These are phyloP conservation scores for Poecile atricapillus DNA, from an alignment of 2,113 vertebrate species.

Conservation along the genomic window DNA sequence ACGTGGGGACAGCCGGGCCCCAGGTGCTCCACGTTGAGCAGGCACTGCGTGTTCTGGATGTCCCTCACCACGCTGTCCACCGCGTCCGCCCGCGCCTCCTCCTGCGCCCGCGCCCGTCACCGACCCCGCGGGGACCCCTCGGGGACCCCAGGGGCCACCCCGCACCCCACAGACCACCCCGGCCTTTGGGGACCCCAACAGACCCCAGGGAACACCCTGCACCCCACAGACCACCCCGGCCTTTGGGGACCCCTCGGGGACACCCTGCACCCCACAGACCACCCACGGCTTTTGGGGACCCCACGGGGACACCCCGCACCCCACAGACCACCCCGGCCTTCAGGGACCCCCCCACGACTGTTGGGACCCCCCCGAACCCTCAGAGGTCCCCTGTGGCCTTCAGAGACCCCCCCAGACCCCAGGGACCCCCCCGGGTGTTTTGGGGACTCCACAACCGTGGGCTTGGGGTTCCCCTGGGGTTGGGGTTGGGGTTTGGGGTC, in stretches of 20 bases:
- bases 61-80: constrained; percentile 23
- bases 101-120: not conserved
- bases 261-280: too few relatives aligned
- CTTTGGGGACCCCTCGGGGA: too few relatives aligned
- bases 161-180: too few relatives aligned
- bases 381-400: not conserved
- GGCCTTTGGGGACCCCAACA: too few relatives aligned
- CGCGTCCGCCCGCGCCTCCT: not conserved
- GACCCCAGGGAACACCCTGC: too few relatives aligned
- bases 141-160: not conserved
- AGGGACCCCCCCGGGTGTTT: not conserved
- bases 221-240: too few relatives aligned
- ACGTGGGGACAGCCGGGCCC: not conserved
- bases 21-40: constrained; percentile 2
- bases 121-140: not conserved
- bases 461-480: not conserved
- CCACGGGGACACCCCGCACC: not conserved
- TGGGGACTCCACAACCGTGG: not conserved
- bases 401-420: not conserved
- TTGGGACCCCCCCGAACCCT: not conserved
- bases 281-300: not conserved
- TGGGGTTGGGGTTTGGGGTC: not conserved
- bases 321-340: too few relatives aligned
- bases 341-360: too few relatives aligned
- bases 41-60: constrained; percentile 22